Conservation (phyloP, 2,797 vertebrate species). For the Notolepis coatsorum region DNA sequence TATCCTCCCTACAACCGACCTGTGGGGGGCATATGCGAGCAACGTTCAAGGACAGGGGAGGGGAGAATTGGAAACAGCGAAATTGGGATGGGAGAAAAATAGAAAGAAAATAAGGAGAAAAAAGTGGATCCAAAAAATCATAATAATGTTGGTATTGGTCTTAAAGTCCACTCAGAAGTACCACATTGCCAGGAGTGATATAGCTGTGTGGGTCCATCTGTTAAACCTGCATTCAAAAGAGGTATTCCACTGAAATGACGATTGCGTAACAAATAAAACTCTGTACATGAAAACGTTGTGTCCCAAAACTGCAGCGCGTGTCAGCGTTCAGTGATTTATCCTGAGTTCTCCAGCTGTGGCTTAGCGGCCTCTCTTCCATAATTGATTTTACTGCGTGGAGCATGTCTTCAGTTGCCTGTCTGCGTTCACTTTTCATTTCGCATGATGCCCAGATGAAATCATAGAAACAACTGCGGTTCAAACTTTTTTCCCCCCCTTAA, state of each 20-base stretch:
- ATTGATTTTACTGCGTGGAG: slow-evolving; percentile 53
- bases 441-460: slow-evolving; percentile 27
- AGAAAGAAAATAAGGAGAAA: too few species aligned
- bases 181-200: slow-evolving; percentile 39
- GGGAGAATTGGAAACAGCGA: too few species aligned
- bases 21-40: too few species aligned
- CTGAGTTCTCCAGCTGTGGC: slow-evolving; percentile 18
- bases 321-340: slow-evolving; percentile 54
- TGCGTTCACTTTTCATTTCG: slow-evolving; percentile 39
- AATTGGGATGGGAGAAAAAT: too few species aligned
- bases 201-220: neutral
- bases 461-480: too few species aligned
- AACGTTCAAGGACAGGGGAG: too few species aligned
- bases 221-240: slow-evolving; percentile 18
- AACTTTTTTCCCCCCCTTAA: slow-evolving; percentile 16
- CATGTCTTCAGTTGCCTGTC: slow-evolving; percentile 36
- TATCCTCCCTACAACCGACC: too few species aligned
- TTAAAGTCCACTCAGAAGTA: slow-evolving; percentile 51
- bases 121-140: too few species aligned
- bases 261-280: slow-evolving; percentile 20
- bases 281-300: slow-evolving; percentile 35
- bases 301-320: slow-evolving; percentile 19
- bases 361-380: slow-evolving; percentile 44
- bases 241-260: slow-evolving; percentile 19
- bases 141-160: slow-evolving; percentile 24